These are phyloP conservation scores for Carettochelys insculpta DNA, from an alignment of 2,113 vertebrate genomes.

Conservation along the genomic window DNA sequence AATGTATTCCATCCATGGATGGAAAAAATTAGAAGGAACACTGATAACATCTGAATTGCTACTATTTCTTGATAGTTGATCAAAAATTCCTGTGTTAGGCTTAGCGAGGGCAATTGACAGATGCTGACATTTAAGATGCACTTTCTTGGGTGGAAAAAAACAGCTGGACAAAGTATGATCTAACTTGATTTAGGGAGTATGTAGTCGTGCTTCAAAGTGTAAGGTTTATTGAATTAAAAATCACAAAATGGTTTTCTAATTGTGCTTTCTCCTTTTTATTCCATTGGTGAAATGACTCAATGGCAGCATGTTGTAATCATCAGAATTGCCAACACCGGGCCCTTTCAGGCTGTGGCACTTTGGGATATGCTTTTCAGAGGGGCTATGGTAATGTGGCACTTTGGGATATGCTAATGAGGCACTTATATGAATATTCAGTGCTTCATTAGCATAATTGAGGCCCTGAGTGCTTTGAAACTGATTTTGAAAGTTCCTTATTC, in stretches of 20 bases:
- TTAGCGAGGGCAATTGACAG: not conserved
- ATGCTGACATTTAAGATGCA: not conserved
- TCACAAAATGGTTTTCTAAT: not conserved
- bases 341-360: too few species aligned
- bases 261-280: not conserved
- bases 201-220: conserved; percentile 2
- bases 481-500: too few species aligned
- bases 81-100: not conserved
- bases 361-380: too few species aligned
- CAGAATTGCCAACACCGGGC: not conserved
- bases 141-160: not conserved
- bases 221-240: not conserved
- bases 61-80: not conserved
- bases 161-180: not conserved
- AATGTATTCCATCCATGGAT: too few species aligned
- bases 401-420: too few species aligned
- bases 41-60: not conserved
- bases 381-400: too few species aligned
- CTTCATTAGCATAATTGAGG: too few species aligned
- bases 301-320: not conserved
- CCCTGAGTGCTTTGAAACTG: too few species aligned
- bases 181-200: not conserved
- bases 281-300: not conserved
- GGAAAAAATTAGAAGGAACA: too few species aligned
- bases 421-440: too few species aligned